Base-by-base conservation (phyloP, 2,797 vertebrate genomes). In the Chaenodraco wilsoni region DNA sequence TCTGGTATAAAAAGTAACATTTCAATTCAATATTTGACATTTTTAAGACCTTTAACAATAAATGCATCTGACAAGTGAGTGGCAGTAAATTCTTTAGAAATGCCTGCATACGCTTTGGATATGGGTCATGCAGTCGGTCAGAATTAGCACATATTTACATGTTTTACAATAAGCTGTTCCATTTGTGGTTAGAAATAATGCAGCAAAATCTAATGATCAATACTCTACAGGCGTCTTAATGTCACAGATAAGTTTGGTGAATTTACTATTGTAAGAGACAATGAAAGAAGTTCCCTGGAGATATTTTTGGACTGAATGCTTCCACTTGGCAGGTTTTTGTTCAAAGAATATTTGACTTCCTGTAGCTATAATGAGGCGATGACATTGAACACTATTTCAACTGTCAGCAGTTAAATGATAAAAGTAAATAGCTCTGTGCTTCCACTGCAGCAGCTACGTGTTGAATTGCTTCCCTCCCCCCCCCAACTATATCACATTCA, bases 391-490 rank as follows among this genome's bases (percentile, higher is more conserved):
- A 48, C 63, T 55, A 68, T 74, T 81, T 81, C 60, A 69, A 54
- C 74, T 86, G 82, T 77, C 82, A 87, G 78, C 66, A 59, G 84
- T 79, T 84, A 78, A 78, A 85, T 77, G 75, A 82, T 84, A 64
- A 79, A 83, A 89, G 74, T 57, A 84, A 89, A 86, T 49, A 60
- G 16, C 65, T 71, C 45, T 16, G 50, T 31, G 21, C 23, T 74
- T 67, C 68, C 57, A 37, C 55, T 14, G 48, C 69, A 74, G 81
- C 69, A 12, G 74, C 27, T 41, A 37, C 3, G 2, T 50, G 58
- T 62, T 45, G n/a, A 77, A 82, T 79, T 21, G 5, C 68, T 84
- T 85, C 76, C 61, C 54, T 72, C 41, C 5, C 33, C 33, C 33
- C 27, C 27, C 37, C 23, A 72, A 76, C 75, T 71, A 57, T 58